These are phyloP conservation scores for Netelia fuscicornis DNA, from an alignment of 2,888 invertebrate genomes.

Conservation along the genomic window DNA sequence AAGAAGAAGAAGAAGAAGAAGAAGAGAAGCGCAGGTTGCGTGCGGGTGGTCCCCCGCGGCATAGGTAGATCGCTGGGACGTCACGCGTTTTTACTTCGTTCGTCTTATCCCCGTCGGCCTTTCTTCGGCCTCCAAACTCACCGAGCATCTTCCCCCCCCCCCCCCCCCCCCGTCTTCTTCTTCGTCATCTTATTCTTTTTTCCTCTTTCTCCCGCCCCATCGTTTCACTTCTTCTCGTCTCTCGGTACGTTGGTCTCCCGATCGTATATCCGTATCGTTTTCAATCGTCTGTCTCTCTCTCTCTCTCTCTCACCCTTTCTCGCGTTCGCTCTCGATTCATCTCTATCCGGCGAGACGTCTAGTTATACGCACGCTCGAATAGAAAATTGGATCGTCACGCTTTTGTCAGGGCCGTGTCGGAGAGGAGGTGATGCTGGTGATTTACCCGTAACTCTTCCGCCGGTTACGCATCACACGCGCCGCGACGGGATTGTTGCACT, in stretches of 20 bases:
- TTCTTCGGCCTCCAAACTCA: constrained; percentile 54
- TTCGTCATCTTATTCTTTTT: constrained; percentile 66
- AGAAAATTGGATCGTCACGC: constrained; percentile 63
- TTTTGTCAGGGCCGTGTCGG: constrained; percentile 58
- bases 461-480: constrained; percentile 48
- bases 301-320: constrained; percentile 11
- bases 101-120: constrained; percentile 66
- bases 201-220: constrained; percentile 33
- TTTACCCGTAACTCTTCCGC: constrained; percentile 1
- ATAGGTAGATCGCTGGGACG: constrained; percentile 77
- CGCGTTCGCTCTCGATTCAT: constrained; percentile 24
- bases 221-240: constrained; percentile 37
- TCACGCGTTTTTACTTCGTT: constrained; percentile 78
- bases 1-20: constrained; percentile 70
- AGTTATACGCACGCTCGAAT: constrained; percentile 55
- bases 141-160: constrained; percentile 55
- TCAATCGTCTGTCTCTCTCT: constrained; percentile 12
- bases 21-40: constrained; percentile 77
- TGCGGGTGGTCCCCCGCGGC: constrained; percentile 83
- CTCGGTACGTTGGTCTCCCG: not conserved
- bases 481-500: not conserved
- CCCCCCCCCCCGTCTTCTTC: constrained; percentile 64
- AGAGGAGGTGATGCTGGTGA: constrained; percentile 24
- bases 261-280: not conserved
- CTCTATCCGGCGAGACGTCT: constrained; percentile 33